Evolutionary conservation across 2,797 vertebrate species (phyloP), one percentile per base, ranked within the genome.

Genomic region (Agapornis canus): DNA sequence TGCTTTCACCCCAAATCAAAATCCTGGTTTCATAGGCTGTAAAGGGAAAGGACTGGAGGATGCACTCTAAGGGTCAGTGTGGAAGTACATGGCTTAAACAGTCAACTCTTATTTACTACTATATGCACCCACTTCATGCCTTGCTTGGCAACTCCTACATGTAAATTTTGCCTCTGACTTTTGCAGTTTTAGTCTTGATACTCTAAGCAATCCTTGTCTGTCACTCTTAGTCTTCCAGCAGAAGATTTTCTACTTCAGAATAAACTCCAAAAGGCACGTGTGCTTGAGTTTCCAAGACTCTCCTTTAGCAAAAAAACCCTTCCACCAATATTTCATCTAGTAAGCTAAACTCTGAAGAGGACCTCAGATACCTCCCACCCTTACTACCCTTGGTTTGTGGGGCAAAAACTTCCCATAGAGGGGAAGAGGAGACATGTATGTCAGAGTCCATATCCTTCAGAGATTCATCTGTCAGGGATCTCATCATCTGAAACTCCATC

Each of bases 91-190:
- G 31, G 6, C 10, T 76, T 47, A 61, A 92, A 49, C 15, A 66
- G 31, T 56, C 47, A 84, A 26, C 42, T 59, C 3, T 45, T 16
- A 7, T 21, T 65, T 65, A 39, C 11, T 70, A 14, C 13, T 60
- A 0, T 11, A 7, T 37, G 12, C 73, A 40, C 42, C 13, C 42
- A 76, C 3, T 14, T 85, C 61, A 31, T 22, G 20, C 37, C 20
- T 82, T 76, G 35, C 27, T 43, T 90, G 22, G 35, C 6, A 82
- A n/a, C 5, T 49, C 26, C 29, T 76, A 65, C 43, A 76, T 69
- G 64, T 43, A 84, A 61, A 86, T 32, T 75, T 19, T 84, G 45
- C 21, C 11, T 90, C 90, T 83, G 49, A 2, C 13, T 92, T 42
- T 27, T 26, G n/a, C 21, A 72, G 1, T 49, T 86, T 43, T 63